These are phyloP conservation scores for Trididemnum miniatum DNA, from an alignment of 23 tunicate species.

Conservation along the genomic window DNA sequence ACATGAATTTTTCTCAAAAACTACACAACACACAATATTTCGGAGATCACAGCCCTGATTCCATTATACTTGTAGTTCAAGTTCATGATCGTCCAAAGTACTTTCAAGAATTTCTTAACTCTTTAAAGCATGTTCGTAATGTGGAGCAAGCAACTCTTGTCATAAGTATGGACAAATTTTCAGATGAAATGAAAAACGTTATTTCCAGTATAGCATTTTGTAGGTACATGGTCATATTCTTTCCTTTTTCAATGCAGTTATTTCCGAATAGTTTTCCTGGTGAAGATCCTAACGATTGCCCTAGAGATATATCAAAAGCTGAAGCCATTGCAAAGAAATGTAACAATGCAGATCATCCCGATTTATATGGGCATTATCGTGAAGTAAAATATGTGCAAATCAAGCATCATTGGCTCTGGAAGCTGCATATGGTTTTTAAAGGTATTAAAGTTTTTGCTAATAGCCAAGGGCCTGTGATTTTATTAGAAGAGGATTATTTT, in stretches of 20 bases:
- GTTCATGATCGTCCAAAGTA: slow-evolving; percentile 62
- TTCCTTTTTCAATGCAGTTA: slow-evolving; percentile 85
- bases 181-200: slow-evolving; percentile 43
- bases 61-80: slow-evolving; percentile 62
- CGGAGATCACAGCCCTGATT: slow-evolving; percentile 54
- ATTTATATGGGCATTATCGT: slow-evolving; percentile 81
- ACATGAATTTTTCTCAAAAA: slow-evolving; percentile 55
- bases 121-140: slow-evolving; percentile 49
- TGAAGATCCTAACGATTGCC: slow-evolving; percentile 86
- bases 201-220: slow-evolving; percentile 67
- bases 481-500: slow-evolving; percentile 90
- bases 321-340: slow-evolving; percentile 67
- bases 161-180: slow-evolving; percentile 68
- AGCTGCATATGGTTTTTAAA: slow-evolving; percentile 76
- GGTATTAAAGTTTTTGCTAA: slow-evolving; percentile 49
- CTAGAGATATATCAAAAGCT: slow-evolving; percentile 57
- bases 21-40: slow-evolving; percentile 51
- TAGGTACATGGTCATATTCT: slow-evolving; percentile 77
- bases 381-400: slow-evolving; percentile 84
- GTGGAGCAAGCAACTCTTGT: slow-evolving; percentile 74
- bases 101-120: slow-evolving; percentile 56
- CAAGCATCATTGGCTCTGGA: slow-evolving; percentile 98
- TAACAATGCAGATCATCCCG: slow-evolving; percentile 91
- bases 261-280: slow-evolving; percentile 82
- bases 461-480: slow-evolving; percentile 39